Evolutionary conservation across 2,113 vertebrate species (phyloP).

Genomic region (Cheilinus undulatus): DNA sequence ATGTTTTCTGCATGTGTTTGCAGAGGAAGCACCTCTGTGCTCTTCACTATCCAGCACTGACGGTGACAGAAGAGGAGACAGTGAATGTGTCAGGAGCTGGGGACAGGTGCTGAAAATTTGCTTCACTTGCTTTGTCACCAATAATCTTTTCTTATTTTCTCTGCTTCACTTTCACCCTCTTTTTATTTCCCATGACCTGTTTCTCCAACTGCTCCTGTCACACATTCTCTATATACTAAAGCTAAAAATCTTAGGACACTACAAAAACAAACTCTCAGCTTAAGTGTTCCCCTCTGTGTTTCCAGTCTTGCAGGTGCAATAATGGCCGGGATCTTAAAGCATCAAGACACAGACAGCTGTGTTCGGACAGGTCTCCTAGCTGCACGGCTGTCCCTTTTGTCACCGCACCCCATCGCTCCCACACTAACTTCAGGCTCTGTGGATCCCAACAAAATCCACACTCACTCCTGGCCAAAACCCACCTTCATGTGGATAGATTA

Average conservation of each 20-base stretch:
- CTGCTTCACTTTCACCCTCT: slow-evolving; percentile 4
- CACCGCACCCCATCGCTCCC: slow-evolving; percentile 83
- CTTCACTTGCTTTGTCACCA: background rate
- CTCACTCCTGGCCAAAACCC: slow-evolving; percentile 76
- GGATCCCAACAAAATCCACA: slow-evolving; percentile 70
- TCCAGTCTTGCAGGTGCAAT: slow-evolving; percentile 88
- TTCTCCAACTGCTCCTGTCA: slow-evolving; percentile 9
- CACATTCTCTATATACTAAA: background rate
- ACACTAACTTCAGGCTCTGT: slow-evolving; percentile 77
- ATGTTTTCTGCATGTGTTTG: slow-evolving; percentile 44
- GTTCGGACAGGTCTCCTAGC: slow-evolving; percentile 86
- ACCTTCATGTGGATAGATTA: slow-evolving; percentile 73
- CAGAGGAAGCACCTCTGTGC: slow-evolving; percentile 85
- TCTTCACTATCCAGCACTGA: slow-evolving; percentile 86
- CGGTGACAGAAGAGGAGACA: slow-evolving; percentile 79
- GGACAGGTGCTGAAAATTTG: slow-evolving; percentile 85
- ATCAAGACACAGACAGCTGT: slow-evolving; percentile 83
- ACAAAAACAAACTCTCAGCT: background rate
- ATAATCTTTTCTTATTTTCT: background rate
- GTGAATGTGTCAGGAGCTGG: slow-evolving; percentile 92
- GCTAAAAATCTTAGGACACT: background rate
- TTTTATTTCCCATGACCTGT: slow-evolving; percentile 3
- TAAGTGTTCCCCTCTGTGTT: slow-evolving; percentile 1
- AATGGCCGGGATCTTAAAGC: slow-evolving; percentile 85
- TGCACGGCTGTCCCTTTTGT: slow-evolving; percentile 83